Evolutionary conservation across 2,888 invertebrate genomes (phyloP), one percentile per base, ranked within the genome.

Genomic region (Caenorhabditis sp.): DNA sequence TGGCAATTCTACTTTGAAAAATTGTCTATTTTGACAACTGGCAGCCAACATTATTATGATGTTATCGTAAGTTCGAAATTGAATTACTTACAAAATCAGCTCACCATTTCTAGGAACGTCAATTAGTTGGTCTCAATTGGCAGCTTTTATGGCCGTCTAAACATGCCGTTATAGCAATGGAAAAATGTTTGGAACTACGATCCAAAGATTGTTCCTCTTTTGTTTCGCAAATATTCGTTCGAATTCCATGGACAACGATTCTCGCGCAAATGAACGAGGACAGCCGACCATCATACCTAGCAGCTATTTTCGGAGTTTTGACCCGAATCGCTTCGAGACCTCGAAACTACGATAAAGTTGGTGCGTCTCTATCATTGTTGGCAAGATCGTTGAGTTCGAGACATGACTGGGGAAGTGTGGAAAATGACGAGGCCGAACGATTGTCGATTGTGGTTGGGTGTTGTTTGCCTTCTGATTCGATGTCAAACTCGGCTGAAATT

Each of bases 1-100:
- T 86, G 81, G 82, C 76, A 84, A 54, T 86, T 74, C 66, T 85
- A 84, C 64, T 78, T 72, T 26, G 75, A 80, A 31, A 80, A 36
- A 27, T n/a, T 58, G 57, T 85, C 77, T 55, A 78, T 63, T 57
- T 66, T 66, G 67, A 77, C 78, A 1, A 71, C 77, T 54, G 82
- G 81, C 21, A 78, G 77, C 1, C 61, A 66, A 58, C 78, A 77
- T 63, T 82, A 79, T 62, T 81, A 76, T 43, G 61, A 66, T 12
- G 71, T 71, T 5, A 53, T 82, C 8, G 78, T 76, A 19, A 51
- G 69, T 69, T 36, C n/a, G n/a, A 78, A 58, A 68, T 69, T 67
- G 26, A 71, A 50, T 49, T 6, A 76, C n/a, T n/a, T n/a, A n/a
- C n/a, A n/a, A n/a, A n/a, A n/a, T 64, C 51, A 14, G 3, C 37